phyloP scores from a whole-genome alignment of 2,888 invertebrate genomes.

The Aspidiotus rigidus region DNA sequence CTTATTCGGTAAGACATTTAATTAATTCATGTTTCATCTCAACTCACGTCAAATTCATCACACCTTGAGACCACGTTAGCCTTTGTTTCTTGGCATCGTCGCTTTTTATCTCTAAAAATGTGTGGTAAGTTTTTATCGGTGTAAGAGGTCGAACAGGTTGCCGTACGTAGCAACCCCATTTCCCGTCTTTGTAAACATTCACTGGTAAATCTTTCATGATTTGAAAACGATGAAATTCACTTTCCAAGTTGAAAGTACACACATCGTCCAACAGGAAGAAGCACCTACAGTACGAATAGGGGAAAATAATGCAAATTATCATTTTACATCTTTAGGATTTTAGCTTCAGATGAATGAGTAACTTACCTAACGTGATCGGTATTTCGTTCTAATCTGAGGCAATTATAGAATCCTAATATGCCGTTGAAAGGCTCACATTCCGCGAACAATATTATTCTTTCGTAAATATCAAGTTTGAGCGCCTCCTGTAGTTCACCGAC shows the following conservation, averaged over 20 bases:
- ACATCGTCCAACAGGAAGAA: neutral
- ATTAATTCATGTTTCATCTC: neutral
- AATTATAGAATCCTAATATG: slow-evolving; percentile 28
- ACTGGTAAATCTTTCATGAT: slow-evolving; percentile 63
- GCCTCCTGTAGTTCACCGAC: slow-evolving; percentile 19
- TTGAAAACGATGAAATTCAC: slow-evolving; percentile 57
- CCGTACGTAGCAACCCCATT: slow-evolving; percentile 51
- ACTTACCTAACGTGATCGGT: slow-evolving; percentile 23
- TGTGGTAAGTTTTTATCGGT: slow-evolving; percentile 15
- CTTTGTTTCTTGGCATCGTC: slow-evolving; percentile 15
- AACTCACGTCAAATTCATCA: slow-evolving; percentile 8
- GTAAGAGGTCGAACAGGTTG: slow-evolving; percentile 19
- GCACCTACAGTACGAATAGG: slow-evolving; percentile 14
- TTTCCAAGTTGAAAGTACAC: slow-evolving; percentile 42
- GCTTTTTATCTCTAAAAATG: slow-evolving; percentile 14
- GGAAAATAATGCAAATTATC: neutral
- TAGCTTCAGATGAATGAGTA: neutral
- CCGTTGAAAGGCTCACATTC: slow-evolving; percentile 21
- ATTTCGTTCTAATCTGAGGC: slow-evolving; percentile 18
- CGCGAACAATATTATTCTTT: slow-evolving; percentile 16
- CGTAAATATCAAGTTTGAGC: neutral
- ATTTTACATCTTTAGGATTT: neutral
- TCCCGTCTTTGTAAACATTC: slow-evolving; percentile 61
- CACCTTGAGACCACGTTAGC: slow-evolving; percentile 30
- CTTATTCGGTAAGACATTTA: neutral